Evolutionary conservation across 2,113 vertebrate species (phyloP).

Genomic region (Solea senegalensis): DNA sequence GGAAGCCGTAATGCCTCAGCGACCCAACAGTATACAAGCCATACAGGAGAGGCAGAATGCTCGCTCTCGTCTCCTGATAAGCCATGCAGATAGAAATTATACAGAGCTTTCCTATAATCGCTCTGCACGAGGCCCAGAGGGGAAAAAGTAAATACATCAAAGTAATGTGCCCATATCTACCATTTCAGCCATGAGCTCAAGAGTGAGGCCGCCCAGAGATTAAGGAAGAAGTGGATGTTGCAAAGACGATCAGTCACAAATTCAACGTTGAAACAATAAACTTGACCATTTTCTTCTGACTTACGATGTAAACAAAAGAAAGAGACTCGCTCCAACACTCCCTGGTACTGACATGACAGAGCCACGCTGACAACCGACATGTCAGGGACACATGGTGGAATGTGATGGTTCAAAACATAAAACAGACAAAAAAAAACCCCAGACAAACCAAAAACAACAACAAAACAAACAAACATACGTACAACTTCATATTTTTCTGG

Average conservation of each 20-base stretch:
- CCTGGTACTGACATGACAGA: slow-evolving; percentile 21
- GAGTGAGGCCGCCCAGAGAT: slow-evolving; percentile 21
- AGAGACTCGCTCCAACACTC: slow-evolving; percentile 43
- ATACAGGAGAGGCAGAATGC: slow-evolving; percentile 24
- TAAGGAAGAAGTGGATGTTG: slow-evolving; percentile 33
- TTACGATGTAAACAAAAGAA: slow-evolving; percentile 10
- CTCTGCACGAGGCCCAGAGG: slow-evolving; percentile 46
- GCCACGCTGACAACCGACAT: slow-evolving; percentile 16
- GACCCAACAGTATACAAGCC: slow-evolving; percentile 36
- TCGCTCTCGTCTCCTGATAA: slow-evolving; percentile 48
- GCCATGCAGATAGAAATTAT: slow-evolving; percentile 72
- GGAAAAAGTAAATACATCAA: slow-evolving; percentile 53
- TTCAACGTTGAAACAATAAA: slow-evolving; percentile 10
- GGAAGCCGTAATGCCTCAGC: slow-evolving; percentile 50
- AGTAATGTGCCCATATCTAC: slow-evolving; percentile 45
- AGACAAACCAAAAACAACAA: slow-evolving; percentile 41
- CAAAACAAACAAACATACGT: slow-evolving; percentile 60
- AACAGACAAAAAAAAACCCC: slow-evolving; percentile 7
- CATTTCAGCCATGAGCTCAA: slow-evolving; percentile 34
- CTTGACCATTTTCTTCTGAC: neutral
- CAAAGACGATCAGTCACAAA: slow-evolving; percentile 32
- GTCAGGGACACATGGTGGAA: slow-evolving; percentile 55
- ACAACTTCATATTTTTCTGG: slow-evolving; percentile 68
- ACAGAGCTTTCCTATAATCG: slow-evolving; percentile 48
- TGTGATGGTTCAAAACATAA: slow-evolving; percentile 23